Base-by-base conservation (phyloP, 2,888 invertebrate genomes). In the Drosophila ustulata region DNA sequence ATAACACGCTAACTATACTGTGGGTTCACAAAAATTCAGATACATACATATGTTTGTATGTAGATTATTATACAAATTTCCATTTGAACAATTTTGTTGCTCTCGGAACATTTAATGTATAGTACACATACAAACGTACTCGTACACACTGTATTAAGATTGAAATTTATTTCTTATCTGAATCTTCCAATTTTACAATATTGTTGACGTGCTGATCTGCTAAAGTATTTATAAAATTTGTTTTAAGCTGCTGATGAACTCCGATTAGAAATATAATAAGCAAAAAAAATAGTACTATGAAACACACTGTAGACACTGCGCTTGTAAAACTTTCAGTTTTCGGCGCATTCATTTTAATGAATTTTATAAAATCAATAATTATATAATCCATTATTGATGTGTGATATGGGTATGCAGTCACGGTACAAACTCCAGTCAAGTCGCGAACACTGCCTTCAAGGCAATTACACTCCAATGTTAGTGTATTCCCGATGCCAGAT, bases 361-460 rank as follows among this genome's bases (percentile, higher is more conserved):
- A n/a, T 1, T 51, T 37, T 3, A 51, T 13, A 4, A 51, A 51
- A 9, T 37, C 25, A 8, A 37, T 13, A 8, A 51, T 26, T 4
- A 51, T 3, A 25, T 51, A 26, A 26, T 51, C 51, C 13, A 51
- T 37, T n/a, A 37, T n/a, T 13, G 51, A 37, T 5, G 37, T 37
- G n/a, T 37, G 28, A n/a, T 26, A n/a, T 7, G 0, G 7, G 28
- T 28, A 2, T n/a, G 39, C 9, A 39, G 5, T 3, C 39, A 4
- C 13, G 39, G 4, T 1, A 37, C 13, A 39, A 39, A 39, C 13
- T 39, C 39, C 39, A 13, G 2, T 13, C 5, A 13, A n/a, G 4
- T 13, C 39, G 13, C n/a, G 13, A 5, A 4, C 13, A 13, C 13
- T n/a, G 13, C 13, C 39, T 13, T 7, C 13, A n/a, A 28, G 3